A percentile compares a stretch with the other conserved stretches of the same genome.
These are phyloP conservation scores for Ceyx cyanopectus DNA, from an alignment of 2,113 vertebrate genomes.

Conservation along the genomic window DNA sequence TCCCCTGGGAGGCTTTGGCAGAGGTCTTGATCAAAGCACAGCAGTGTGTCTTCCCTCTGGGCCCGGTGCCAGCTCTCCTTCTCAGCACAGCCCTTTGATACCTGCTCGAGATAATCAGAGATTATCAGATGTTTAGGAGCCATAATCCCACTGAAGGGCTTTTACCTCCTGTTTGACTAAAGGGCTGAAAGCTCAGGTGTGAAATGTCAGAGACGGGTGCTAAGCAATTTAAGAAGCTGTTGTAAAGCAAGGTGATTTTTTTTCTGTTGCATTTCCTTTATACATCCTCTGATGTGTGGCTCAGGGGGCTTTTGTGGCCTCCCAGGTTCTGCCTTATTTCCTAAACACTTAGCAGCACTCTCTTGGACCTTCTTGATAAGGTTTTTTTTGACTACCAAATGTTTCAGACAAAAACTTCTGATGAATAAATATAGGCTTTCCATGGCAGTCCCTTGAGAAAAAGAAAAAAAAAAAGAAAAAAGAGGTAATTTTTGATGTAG, in stretches of 20 bases:
- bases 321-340: not conserved
- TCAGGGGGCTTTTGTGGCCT: not conserved
- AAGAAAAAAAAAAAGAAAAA: not conserved
- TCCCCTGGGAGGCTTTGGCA: not conserved
- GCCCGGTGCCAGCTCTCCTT: not conserved
- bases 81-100: not conserved
- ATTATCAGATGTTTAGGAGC: not conserved
- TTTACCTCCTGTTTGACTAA: not conserved
- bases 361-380: not conserved
- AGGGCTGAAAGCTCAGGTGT: slow-evolving; percentile 16
- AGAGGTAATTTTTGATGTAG: not conserved
- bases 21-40: not conserved
- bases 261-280: not conserved
- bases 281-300: not conserved
- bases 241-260: not conserved
- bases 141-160: not conserved
- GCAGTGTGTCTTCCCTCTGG: not conserved
- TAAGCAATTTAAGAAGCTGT: not conserved
- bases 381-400: not conserved
- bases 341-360: not conserved
- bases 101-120: not conserved
- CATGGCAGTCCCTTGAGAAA: not conserved
- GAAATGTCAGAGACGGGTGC: slow-evolving; percentile 18
- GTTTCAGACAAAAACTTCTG: not conserved
- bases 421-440: not conserved